These are phyloP conservation scores for Plestiodon gilberti DNA, from an alignment of 2,113 vertebrate genomes.

Conservation along the genomic window DNA sequence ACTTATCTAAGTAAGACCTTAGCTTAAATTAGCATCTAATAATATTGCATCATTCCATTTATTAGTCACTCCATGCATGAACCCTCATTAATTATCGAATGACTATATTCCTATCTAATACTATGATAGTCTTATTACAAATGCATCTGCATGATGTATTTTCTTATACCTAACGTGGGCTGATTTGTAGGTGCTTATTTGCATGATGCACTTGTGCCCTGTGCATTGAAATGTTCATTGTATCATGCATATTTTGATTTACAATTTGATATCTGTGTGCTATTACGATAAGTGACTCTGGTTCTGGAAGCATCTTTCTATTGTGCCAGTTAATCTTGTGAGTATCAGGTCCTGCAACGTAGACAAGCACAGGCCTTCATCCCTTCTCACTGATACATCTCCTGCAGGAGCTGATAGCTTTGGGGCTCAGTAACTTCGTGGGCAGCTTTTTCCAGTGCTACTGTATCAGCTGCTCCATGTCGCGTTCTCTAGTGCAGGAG, in stretches of 20 bases:
- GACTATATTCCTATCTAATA: not conserved
- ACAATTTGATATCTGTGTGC: not conserved
- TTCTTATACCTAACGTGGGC: not conserved
- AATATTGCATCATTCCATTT: not conserved
- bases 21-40: no score
- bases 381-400: constrained; percentile 1
- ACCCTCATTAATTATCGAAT: not conserved
- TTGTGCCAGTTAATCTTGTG: not conserved
- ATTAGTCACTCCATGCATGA: not conserved
- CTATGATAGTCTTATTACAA: not conserved
- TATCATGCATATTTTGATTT: not conserved
- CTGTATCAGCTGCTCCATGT: constrained; percentile 95
- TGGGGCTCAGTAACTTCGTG: constrained; percentile 88
- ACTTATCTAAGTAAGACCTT: no score
- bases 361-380: not conserved
- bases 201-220: not conserved
- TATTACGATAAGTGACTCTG: not conserved
- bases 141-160: not conserved
- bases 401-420: constrained; percentile 87
- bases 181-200: not conserved
- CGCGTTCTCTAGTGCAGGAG: constrained; percentile 90
- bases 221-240: not conserved
- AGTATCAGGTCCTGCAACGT: not conserved
- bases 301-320: not conserved
- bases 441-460: constrained; percentile 93